Percentiles rank a stretch among this genome's conserved stretches.
Evolutionary conservation across 2,113 vertebrate species (phyloP).

Genomic region (Bufo gargarizans): DNA sequence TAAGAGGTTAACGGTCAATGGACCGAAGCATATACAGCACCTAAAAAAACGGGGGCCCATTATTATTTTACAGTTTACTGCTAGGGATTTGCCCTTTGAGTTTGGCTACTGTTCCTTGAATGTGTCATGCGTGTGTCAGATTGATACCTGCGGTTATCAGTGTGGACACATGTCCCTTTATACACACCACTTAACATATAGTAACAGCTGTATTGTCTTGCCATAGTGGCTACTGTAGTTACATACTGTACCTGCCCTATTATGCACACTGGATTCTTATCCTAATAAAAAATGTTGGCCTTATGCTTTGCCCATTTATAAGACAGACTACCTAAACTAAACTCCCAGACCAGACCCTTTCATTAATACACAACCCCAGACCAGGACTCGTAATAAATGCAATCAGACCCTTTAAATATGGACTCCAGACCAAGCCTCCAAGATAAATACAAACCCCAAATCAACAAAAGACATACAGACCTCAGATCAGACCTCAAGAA

Average conservation of each 20-base stretch:
- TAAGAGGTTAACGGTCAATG: background rate
- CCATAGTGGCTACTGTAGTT: background rate
- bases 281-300: no score
- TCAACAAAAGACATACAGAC: no score
- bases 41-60: background rate
- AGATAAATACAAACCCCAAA: no score
- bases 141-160: constrained; percentile 35
- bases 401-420: no score
- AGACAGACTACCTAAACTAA: no score
- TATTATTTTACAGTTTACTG: background rate
- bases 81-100: background rate
- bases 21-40: background rate
- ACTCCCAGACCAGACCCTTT: no score
- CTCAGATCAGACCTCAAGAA: no score
- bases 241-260: background rate
- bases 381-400: no score
- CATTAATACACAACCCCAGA: no score
- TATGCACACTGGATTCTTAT: background rate
- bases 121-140: constrained; percentile 13
- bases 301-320: no score
- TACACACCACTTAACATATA: constrained; percentile 12
- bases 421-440: no score
- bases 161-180: constrained; percentile 25
- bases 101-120: constrained; percentile 3
- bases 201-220: constrained; percentile 25